Conservation (phyloP, 2,113 vertebrate species). For the Hypomesus transpacificus region DNA sequence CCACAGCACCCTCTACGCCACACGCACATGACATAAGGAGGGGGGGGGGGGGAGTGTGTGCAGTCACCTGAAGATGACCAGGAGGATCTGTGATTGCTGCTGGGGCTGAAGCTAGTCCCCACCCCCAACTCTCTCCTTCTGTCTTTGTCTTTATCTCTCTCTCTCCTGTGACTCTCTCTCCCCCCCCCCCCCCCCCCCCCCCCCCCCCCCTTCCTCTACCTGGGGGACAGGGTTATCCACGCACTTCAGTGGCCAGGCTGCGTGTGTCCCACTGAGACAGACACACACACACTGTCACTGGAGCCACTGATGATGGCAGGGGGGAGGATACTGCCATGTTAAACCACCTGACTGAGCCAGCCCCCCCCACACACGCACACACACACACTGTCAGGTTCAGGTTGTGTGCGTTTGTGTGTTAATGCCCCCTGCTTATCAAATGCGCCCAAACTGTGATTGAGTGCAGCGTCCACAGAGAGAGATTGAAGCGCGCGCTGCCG, state of each 20-base stretch:
- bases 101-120: background rate
- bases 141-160: too few relatives aligned
- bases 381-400: background rate
- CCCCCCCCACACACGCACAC: background rate
- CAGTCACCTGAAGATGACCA: conserved; percentile 68
- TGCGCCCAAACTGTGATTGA: too few relatives aligned
- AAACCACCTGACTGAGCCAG: too few relatives aligned
- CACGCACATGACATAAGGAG: conserved; percentile 50
- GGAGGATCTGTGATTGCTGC: conserved; percentile 49
- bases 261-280: conserved; percentile 26
- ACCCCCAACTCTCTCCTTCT: too few relatives aligned
- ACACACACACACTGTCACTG: background rate
- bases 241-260: conserved; percentile 27
- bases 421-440: background rate
- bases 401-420: background rate
- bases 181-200: conserved; percentile 3
- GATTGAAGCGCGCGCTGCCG: too few relatives aligned
- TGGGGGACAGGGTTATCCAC: conserved; percentile 18
- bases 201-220: conserved; percentile 17
- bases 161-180: too few relatives aligned
- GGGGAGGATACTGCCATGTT: background rate
- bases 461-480: too few relatives aligned
- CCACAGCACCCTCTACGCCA: conserved; percentile 56
- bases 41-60: conserved; percentile 20
- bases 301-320: conserved; percentile 17